These are phyloP conservation scores for Bradypus variegatus DNA, from an alignment of 2,797 vertebrate species.

Conservation along the genomic window DNA sequence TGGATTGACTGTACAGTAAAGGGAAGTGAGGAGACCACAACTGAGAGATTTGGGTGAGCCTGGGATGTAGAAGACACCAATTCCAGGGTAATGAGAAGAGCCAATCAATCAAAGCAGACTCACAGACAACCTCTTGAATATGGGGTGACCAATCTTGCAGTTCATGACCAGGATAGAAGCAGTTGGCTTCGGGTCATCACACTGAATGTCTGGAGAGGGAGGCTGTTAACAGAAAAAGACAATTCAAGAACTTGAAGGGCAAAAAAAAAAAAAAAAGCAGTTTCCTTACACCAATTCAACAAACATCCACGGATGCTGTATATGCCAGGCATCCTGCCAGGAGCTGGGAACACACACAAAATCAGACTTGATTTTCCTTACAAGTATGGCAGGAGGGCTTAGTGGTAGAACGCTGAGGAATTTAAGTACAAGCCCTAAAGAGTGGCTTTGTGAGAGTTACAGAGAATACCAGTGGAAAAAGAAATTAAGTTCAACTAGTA, in stretches of 20 bases:
- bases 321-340: not conserved
- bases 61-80: not conserved
- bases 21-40: not conserved
- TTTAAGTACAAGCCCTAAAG: not conserved
- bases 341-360: not conserved
- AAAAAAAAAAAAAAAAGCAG: not conserved
- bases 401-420: not conserved
- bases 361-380: not conserved
- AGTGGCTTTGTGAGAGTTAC: not conserved
- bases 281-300: not conserved
- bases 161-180: conserved; percentile 47
- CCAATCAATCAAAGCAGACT: conserved; percentile 29
- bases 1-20: not conserved
- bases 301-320: not conserved
- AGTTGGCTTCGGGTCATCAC: conserved; percentile 49
- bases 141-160: conserved; percentile 68
- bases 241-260: not conserved
- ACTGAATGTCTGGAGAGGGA: conserved; percentile 51
- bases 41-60: not conserved
- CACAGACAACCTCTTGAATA: conserved; percentile 61
- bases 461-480: not conserved
- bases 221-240: conserved; percentile 63
- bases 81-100: not conserved
- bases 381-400: not conserved
- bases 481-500: not conserved